Evolutionary conservation across 2,113 vertebrate species (phyloP).

Genomic region (Nothoprocta pentlandii): DNA sequence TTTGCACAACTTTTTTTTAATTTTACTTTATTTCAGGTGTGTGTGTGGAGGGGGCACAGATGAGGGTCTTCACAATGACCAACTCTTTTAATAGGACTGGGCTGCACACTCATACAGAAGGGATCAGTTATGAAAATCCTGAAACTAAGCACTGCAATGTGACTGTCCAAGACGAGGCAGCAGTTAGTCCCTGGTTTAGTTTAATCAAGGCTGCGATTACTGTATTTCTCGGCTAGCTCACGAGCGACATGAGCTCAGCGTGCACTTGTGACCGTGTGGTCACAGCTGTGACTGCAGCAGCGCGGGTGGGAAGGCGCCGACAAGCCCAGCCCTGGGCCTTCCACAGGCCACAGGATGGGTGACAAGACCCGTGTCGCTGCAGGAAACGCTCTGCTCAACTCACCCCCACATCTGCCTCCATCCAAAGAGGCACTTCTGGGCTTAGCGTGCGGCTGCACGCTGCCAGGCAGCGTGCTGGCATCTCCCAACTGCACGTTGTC

Average conservation of each 20-base stretch:
- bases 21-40: no score
- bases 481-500: background rate
- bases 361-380: background rate
- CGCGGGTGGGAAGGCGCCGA: background rate
- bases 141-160: background rate
- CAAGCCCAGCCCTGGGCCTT: background rate
- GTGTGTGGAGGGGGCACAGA: no score
- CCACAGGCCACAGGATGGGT: background rate
- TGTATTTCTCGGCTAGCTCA: conserved; percentile 39
- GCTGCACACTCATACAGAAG: background rate
- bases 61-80: background rate
- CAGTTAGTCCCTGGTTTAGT: background rate
- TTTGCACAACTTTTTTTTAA: background rate
- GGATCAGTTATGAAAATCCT: background rate
- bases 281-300: conserved; percentile 41
- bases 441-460: background rate
- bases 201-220: conserved; percentile 33
- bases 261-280: conserved; percentile 42
- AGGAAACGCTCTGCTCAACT: background rate
- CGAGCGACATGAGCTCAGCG: conserved; percentile 49
- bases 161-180: background rate
- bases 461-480: background rate
- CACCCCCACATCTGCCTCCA: background rate
- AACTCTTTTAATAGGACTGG: background rate
- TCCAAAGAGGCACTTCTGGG: background rate